Evolutionary conservation across 2,888 invertebrate genomes (phyloP), one percentile per base, ranked within the genome.

Genomic region (Strigamia maritima): DNA sequence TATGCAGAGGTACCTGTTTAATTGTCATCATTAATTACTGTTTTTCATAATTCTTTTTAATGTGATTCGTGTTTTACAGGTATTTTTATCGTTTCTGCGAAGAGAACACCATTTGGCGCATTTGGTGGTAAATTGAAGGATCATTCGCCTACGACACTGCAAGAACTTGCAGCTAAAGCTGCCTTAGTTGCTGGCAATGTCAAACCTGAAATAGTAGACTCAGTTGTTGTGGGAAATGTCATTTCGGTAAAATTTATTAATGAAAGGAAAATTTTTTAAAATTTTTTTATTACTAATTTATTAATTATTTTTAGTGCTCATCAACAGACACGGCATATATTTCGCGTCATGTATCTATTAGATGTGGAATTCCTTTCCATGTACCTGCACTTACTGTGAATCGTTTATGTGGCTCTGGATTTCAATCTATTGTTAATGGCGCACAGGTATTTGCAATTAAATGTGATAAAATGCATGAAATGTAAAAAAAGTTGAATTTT

Each of bases 341-440:
- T 80, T 91, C 98, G 0, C 91, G 98, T 10, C 98, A 98, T 86
- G 92, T 93, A n/a, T 90, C 91, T 0, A 89, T 99, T 22, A 90
- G 92, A 83, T 90, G 91, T 82, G 97, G 97, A 75, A 91, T 98
- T 79, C 95, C 97, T 8, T 87, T 92, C 82, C 92, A 94, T 74
- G 91, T 88, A 80, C 97, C 97, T 1, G 96, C 94, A 0, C 88
- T 95, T 1, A 92, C 92, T 77, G 90, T 99, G 76, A 99, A 98
- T 88, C 89, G 98, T 81, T 89, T 99, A 22, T 99, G 99, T 86
- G 99, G 98, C 19, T 97, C 97, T 38, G 98, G 98, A 1, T 99
- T 99, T 87, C 98, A 99, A 86, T 91, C 98, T 0, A 89, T 99
- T 81, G 91, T 97, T 22, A 95, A 92, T 88, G 94, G 93, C 79